Conservation (phyloP, 1,140 invertebrate genomes). For the Nasonia longicornis region DNA sequence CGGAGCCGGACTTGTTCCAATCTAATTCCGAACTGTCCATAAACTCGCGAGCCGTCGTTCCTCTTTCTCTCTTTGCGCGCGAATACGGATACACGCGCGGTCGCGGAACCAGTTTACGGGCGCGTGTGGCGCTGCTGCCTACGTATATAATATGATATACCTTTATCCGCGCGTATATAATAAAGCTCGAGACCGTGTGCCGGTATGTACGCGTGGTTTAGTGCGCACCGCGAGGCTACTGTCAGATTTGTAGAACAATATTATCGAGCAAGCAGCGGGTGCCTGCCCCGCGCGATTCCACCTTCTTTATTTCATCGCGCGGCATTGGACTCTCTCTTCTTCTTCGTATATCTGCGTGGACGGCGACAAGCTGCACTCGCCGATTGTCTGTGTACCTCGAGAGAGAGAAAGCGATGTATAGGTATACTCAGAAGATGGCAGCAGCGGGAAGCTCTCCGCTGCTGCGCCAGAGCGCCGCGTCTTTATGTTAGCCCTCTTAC, state of each 20-base stretch:
- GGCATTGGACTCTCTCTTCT: conserved; percentile 19
- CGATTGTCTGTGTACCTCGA: background rate
- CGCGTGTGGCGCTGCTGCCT: conserved; percentile 16
- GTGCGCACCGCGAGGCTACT: conserved; percentile 31
- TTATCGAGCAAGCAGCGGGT: conserved; percentile 55
- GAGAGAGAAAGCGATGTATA: conserved; percentile 28
- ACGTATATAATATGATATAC: background rate
- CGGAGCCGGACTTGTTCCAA: conserved; percentile 12
- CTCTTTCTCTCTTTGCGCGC: conserved; percentile 44
- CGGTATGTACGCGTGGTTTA: conserved; percentile 44
- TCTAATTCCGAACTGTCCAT: conserved; percentile 27
- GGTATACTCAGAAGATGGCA: conserved; percentile 27
- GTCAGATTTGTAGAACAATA: conserved; percentile 62
- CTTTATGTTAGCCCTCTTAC: conserved; percentile 25
- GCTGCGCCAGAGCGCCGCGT: background rate
- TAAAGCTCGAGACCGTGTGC: background rate
- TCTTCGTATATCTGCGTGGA: conserved; percentile 11
- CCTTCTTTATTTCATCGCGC: conserved; percentile 35
- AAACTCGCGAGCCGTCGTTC: conserved; percentile 4
- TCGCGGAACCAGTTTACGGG: conserved; percentile 39
- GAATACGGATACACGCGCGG: conserved; percentile 27
- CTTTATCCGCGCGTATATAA: background rate
- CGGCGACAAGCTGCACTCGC: background rate
- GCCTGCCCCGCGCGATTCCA: conserved; percentile 28
- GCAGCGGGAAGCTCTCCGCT: conserved; percentile 12